A percentile compares a stretch with the other conserved stretches of the same genome.
phyloP scores from a whole-genome alignment of 2,888 invertebrate species.

The Tetrapedia diversipes region DNA sequence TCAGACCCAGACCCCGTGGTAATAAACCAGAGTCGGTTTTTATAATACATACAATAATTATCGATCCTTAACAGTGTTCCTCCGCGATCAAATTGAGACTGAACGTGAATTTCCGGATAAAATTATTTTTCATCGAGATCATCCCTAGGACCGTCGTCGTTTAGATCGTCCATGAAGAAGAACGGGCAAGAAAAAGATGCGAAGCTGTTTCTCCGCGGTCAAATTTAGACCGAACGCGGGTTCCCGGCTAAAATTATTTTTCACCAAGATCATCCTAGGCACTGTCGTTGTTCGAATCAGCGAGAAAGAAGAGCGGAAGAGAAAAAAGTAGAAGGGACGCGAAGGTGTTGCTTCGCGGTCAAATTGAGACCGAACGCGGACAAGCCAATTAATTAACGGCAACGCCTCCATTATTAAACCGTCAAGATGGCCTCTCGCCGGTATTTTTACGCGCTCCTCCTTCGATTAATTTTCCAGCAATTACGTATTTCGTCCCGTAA shows the following conservation, averaged over 20 bases:
- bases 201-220: background rate
- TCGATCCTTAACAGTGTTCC: too few relatives aligned
- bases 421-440: background rate
- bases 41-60: too few relatives aligned
- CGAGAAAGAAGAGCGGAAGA: background rate
- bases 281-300: background rate
- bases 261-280: background rate
- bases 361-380: slow-evolving; percentile 19
- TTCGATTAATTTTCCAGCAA: slow-evolving; percentile 20
- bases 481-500: slow-evolving; percentile 6
- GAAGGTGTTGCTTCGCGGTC: background rate
- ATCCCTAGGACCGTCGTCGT: too few relatives aligned
- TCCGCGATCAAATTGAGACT: slow-evolving; percentile 6
- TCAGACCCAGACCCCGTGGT: too few relatives aligned
- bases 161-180: too few relatives aligned
- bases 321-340: background rate
- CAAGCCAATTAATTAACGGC: slow-evolving; percentile 25
- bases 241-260: background rate
- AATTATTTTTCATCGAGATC: too few relatives aligned
- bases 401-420: slow-evolving; percentile 21
- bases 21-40: too few relatives aligned
- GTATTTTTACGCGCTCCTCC: background rate
- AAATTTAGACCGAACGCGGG: slow-evolving; percentile 19
- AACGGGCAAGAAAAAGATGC: background rate
- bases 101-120: too few relatives aligned